Base-by-base conservation (phyloP, 2,113 vertebrate genomes). In the Pituophis catenifer region DNA sequence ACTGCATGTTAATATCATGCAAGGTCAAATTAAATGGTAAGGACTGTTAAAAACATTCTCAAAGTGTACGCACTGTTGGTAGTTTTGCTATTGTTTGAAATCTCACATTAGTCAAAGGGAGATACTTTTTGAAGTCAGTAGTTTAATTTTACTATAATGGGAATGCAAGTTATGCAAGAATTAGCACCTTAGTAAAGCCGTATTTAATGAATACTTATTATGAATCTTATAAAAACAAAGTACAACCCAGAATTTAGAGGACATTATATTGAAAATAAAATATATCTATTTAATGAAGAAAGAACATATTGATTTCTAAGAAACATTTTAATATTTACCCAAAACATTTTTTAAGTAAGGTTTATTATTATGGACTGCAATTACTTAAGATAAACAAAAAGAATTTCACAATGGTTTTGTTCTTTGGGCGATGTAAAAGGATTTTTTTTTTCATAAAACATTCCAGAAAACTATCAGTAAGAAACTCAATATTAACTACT, bases 251-350 rank as follows among this genome's bases (percentile, higher is more conserved):
- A 44, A 38, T 21, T 95, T 94, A 94, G 88, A 95, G 93, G 87
- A 62, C 91, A 93, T 94, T 95, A 94, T 93, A 96, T 33, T 9
- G 23, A 93, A 48, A n/a, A 94, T 92, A 75, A 95, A 91, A 94
- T 89, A 87, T 93, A 81, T 44, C 75, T 81, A 57, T 91, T 75
- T 1, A 88, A 92, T 3, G 21, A 90, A 50, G 33, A 29, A 48
- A 44, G 33, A 91, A n/a, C 86, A 95, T 94, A 70, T 8, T 89
- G 48, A 92, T 75, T 95, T 96, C 29, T 91, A 91, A 44, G 8
- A 38, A 94, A 93, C 93, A 91, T 92, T 87, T 91, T 33, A 92
- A 53, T 91, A 55, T 89, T 93, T 87, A 70, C 55, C n/a, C 86
- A 93, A 44, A 91, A 94, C 11, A 96, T 90, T 93, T 70, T 26